These are phyloP conservation scores for Leptinotarsa lineolata DNA, from an alignment of 1,140 invertebrate species.

Conservation along the genomic window DNA sequence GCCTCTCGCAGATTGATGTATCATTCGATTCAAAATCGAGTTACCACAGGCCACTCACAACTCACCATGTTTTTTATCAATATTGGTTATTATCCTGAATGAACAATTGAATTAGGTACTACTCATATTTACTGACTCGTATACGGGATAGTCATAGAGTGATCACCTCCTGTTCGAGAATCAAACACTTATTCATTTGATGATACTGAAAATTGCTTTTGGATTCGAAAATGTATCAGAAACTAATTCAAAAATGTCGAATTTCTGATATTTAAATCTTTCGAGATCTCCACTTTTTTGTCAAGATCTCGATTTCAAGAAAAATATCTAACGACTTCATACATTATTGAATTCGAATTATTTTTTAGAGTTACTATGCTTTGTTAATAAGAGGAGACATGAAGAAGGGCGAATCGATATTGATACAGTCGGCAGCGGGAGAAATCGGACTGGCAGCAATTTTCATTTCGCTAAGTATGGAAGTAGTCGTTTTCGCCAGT, in stretches of 20 bases:
- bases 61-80: no score
- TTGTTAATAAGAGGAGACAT: conserved; percentile 22
- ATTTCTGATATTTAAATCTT: not conserved
- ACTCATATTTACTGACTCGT: no score
- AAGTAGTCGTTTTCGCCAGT: conserved; percentile 84
- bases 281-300: not conserved
- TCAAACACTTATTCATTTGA: no score
- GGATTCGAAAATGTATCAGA: no score
- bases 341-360: not conserved
- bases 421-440: conserved; percentile 94
- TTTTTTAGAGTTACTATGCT: conserved; percentile 26
- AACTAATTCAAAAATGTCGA: not conserved
- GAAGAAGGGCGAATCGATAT: conserved; percentile 75
- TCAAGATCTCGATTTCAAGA: not conserved
- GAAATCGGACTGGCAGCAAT: conserved; percentile 95
- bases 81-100: no score
- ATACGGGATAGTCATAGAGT: no score
- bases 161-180: no score
- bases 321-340: not conserved
- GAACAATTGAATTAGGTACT: no score
- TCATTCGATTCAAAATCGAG: no score
- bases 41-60: no score
- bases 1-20: no score
- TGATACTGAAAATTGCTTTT: no score
- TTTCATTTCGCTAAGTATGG: conserved; percentile 82